A percentile compares a stretch with the other conserved stretches of the same genome.
These are phyloP conservation scores for Cololabis saira DNA, from an alignment of 2,113 vertebrate species.

Conservation along the genomic window DNA sequence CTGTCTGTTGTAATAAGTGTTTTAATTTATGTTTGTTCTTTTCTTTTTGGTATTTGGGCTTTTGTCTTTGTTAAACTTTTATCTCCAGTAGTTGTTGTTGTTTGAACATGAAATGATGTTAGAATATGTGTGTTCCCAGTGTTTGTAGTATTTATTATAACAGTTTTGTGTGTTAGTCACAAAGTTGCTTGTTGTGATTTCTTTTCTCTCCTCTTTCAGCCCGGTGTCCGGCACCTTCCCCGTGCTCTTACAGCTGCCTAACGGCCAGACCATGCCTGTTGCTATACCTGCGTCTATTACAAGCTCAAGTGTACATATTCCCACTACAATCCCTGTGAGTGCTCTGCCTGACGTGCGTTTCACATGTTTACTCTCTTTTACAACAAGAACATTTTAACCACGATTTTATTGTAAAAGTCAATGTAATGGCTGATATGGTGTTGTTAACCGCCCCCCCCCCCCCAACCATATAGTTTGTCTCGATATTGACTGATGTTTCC, in stretches of 20 bases:
- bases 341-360: background rate
- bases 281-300: conserved; percentile 97
- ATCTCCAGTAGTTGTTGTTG: conserved; percentile 42
- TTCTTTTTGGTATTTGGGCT: background rate
- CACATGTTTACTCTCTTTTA: too few relatives aligned
- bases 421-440: too few relatives aligned
- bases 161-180: conserved; percentile 2
- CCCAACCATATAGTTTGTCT: too few relatives aligned
- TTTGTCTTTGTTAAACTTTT: conserved; percentile 28
- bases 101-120: conserved; percentile 23
- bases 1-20: background rate
- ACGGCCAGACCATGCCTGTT: conserved; percentile 98
- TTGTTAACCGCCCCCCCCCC: too few relatives aligned
- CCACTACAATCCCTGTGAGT: conserved; percentile 97
- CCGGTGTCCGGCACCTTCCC: conserved; percentile 97
- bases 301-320: conserved; percentile 96
- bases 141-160: conserved; percentile 10
- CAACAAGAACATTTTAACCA: too few relatives aligned
- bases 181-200: background rate
- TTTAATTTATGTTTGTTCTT: conserved; percentile 18
- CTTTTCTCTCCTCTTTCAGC: conserved; percentile 84
- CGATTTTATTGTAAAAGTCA: too few relatives aligned
- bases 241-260: conserved; percentile 97
- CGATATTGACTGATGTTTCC: too few relatives aligned
- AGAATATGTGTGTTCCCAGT: conserved; percentile 7